Conservation (phyloP, 2,888 invertebrate species). For the Hoplodrina blanda region DNA sequence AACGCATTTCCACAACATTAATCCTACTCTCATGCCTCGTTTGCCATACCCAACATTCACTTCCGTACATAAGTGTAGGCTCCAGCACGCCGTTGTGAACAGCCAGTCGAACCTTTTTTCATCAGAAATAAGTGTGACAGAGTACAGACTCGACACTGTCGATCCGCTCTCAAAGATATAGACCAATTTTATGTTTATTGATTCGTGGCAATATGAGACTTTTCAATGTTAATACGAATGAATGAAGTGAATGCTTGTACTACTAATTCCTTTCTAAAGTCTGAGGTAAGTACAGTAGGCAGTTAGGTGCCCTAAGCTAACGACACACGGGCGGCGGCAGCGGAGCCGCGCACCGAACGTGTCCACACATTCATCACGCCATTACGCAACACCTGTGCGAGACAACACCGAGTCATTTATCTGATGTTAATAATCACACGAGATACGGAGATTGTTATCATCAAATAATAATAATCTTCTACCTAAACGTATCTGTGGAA, state of each 20-base stretch:
- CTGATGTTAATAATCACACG: conserved; percentile 16
- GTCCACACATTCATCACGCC: neutral
- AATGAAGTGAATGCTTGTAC: neutral
- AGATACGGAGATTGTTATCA: conserved; percentile 31
- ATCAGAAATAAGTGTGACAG: neutral
- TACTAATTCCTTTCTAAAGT: neutral
- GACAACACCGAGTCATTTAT: conserved; percentile 1
- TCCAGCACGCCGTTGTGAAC: too few relatives aligned
- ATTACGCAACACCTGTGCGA: neutral
- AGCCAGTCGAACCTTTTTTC: too few relatives aligned
- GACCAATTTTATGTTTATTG: neutral
- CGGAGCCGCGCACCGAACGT: neutral
- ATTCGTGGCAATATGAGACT: too few relatives aligned
- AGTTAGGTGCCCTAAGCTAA: too few relatives aligned
- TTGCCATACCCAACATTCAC: too few relatives aligned
- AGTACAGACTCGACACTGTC: neutral
- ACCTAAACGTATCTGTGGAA: conserved; percentile 12
- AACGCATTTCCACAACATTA: too few relatives aligned
- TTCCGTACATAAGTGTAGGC: too few relatives aligned
- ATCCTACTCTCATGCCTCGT: too few relatives aligned
- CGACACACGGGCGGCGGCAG: neutral
- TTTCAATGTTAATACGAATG: neutral
- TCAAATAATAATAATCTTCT: conserved; percentile 22
- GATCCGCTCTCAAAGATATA: neutral
- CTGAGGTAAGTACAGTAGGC: too few relatives aligned